phyloP scores from a whole-genome alignment of 1,140 invertebrate genomes.

The Tetragnatha versicolor region DNA sequence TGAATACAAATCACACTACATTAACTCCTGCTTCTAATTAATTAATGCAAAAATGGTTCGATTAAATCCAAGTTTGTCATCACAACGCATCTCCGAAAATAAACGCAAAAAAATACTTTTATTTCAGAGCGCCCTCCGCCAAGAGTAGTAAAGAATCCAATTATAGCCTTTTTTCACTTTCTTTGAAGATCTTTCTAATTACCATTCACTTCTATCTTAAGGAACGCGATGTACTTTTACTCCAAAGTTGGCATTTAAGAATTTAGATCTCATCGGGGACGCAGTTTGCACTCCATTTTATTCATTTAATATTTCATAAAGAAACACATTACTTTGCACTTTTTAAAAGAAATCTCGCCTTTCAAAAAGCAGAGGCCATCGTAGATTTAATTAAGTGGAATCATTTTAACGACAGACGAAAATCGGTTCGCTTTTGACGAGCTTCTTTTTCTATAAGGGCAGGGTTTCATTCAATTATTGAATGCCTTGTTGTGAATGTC shows the following conservation, averaged over 20 bases:
- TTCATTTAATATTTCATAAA: neutral
- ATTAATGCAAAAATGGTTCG: no score
- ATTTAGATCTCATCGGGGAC: neutral
- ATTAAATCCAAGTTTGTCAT: no score
- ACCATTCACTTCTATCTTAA: neutral
- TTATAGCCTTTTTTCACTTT: neutral
- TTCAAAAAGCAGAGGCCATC: neutral
- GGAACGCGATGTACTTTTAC: neutral
- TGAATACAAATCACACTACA: no score
- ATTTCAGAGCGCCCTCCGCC: neutral
- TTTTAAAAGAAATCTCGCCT: no score
- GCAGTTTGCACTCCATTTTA: no score
- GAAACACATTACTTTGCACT: neutral
- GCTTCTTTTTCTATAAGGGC: no score
- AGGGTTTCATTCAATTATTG: no score
- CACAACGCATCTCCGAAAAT: no score
- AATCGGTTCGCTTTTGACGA: no score
- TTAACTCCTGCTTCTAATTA: no score
- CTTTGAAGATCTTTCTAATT: neutral
- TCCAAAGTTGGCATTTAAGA: neutral
- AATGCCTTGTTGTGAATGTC: no score
- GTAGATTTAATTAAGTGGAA: slow-evolving; percentile 6
- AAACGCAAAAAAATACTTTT: neutral
- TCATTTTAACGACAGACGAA: neutral
- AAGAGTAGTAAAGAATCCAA: neutral